Evolutionary conservation across 92 coral and sea anemone genomes (phyloP).

Genomic region (Muricea muricata): DNA sequence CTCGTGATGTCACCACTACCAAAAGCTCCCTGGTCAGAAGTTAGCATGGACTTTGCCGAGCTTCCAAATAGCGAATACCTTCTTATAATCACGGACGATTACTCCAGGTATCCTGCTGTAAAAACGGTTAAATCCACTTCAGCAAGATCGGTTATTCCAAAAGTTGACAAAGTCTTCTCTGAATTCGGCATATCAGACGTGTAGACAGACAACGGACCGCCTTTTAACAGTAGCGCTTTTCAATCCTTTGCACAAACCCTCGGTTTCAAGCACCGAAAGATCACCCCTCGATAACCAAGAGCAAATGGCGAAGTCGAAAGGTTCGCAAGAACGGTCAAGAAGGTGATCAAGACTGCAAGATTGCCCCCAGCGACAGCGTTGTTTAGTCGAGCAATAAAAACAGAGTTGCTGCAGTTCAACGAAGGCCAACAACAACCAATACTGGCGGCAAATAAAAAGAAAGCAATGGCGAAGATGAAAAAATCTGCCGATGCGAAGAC

Average conservation of each 20-base stretch:
- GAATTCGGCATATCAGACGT: slow-evolving; percentile 46
- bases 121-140: slow-evolving; percentile 33
- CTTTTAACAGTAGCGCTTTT: slow-evolving; percentile 58
- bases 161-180: slow-evolving; percentile 58
- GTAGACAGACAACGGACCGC: slow-evolving; percentile 65
- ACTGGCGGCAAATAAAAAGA: slow-evolving; percentile 28
- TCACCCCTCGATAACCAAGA: slow-evolving; percentile 65
- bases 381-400: slow-evolving; percentile 55
- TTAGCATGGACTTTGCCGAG: no score
- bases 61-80: background rate
- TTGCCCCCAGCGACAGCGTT: slow-evolving; percentile 63
- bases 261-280: slow-evolving; percentile 65
- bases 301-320: slow-evolving; percentile 75
- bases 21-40: no score
- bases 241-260: slow-evolving; percentile 33
- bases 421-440: background rate
- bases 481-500: slow-evolving; percentile 58
- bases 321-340: slow-evolving; percentile 64
- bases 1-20: no score
- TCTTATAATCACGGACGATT: background rate
- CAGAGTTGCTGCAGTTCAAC: slow-evolving; percentile 52
- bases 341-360: slow-evolving; percentile 58
- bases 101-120: slow-evolving; percentile 44
- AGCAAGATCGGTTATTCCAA: slow-evolving; percentile 26
- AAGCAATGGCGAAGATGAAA: slow-evolving; percentile 69